Conservation (phyloP, 1,140 invertebrate species). For the Heliconius hewitsoni region DNA sequence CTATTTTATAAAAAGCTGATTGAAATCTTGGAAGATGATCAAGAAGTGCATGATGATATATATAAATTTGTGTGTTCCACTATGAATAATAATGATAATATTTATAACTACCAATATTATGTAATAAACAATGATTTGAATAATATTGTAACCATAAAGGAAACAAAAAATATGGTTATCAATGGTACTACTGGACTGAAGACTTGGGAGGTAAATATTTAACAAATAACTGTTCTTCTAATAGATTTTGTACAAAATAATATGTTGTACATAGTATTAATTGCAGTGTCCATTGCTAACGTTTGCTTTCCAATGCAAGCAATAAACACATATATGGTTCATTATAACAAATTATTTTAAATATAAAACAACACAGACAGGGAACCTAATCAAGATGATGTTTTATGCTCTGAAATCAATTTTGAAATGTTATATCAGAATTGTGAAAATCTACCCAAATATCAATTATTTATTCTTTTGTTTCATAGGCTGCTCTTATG, state of each 20-base stretch:
- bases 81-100: constrained; percentile 44
- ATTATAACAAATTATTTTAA: too few species aligned
- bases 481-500: constrained; percentile 68
- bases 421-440: too few species aligned
- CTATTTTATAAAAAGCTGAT: constrained; percentile 71
- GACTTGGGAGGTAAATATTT: constrained; percentile 69
- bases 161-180: constrained; percentile 72
- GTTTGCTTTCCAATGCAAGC: too few species aligned
- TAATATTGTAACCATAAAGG: constrained; percentile 60
- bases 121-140: constrained; percentile 51
- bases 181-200: constrained; percentile 73
- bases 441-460: not conserved
- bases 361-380: too few species aligned
- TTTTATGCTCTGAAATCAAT: too few species aligned
- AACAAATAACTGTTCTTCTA: not conserved
- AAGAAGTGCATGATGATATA: constrained; percentile 68
- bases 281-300: too few species aligned
- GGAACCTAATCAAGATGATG: too few species aligned
- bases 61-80: constrained; percentile 57
- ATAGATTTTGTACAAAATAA: too few species aligned
- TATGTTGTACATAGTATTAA: too few species aligned
- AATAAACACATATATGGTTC: too few species aligned
- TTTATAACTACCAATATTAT: constrained; percentile 64
- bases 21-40: constrained; percentile 50
- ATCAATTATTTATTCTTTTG: constrained; percentile 27